phyloP scores from a whole-genome alignment of 2,113 vertebrate species.

The Melanerpes aurifrons region DNA sequence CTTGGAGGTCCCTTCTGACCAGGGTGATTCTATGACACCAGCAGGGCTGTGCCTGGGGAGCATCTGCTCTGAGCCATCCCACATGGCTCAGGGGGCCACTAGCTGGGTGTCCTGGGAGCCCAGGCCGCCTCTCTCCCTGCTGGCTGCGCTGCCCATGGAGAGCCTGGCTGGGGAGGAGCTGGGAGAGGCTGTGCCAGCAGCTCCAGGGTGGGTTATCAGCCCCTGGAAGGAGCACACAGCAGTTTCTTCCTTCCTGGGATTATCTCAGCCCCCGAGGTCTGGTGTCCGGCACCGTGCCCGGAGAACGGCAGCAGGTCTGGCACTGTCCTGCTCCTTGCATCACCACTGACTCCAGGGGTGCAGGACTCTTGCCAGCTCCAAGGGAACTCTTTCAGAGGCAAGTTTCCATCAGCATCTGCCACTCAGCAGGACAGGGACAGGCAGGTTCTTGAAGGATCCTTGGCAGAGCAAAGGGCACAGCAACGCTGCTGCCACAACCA shows the following conservation, averaged over 20 bases:
- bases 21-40: neutral
- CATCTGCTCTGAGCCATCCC: neutral
- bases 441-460: neutral
- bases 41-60: neutral
- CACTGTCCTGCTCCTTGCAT: neutral
- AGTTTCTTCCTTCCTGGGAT: conserved; percentile 54
- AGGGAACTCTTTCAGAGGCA: neutral
- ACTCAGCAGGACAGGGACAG: neutral
- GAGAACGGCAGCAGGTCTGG: neutral
- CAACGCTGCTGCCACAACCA: fast-evolving
- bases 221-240: conserved; percentile 12
- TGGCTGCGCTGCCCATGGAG: neutral
- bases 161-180: neutral
- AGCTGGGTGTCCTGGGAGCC: neutral
- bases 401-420: neutral
- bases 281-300: neutral
- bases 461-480: neutral
- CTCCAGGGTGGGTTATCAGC: conserved; percentile 42
- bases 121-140: fast-evolving
- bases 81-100: fast-evolving
- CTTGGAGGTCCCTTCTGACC: too few relatives aligned
- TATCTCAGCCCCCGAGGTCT: conserved; percentile 6
- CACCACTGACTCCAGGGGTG: conserved; percentile 20
- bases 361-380: neutral
- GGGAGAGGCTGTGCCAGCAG: neutral